Evolutionary conservation across 2,113 vertebrate genomes (phyloP), one percentile per base, ranked within the genome.

Genomic region (Rana temporaria): DNA sequence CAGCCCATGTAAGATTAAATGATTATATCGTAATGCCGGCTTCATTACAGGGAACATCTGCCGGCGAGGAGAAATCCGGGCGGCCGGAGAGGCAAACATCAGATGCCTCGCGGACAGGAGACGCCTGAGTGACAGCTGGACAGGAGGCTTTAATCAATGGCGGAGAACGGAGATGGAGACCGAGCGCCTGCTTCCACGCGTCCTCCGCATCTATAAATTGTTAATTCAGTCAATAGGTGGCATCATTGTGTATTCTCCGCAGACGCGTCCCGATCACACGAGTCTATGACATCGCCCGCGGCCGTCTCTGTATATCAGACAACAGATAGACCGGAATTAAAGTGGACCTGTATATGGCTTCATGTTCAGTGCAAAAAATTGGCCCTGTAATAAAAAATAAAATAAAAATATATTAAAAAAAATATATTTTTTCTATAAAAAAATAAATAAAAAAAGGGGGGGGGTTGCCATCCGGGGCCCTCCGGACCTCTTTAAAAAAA

Each of bases 1-100:
- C 88, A 82, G 84, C 85, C 86, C 83, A 68, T 12, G 81, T 86
- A 84, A 89, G 86, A 89, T 89, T 90, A 91, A 91, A 87, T 90
- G 87, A 88, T 86, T 86, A 85, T 87, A 79, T 86, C 56, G 26
- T 0, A 26, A 68, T 84, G 84, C 88, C 84, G 85, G 84, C 84
- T 88, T 82, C 79, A 81, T 86, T 86, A 87, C 84, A 82, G 78
- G 84, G 86, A 85, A 85, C 67, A 67, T 60, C 87, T 88, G 85
- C 84, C 85, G 85, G 64, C 60, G 59, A 53, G 81, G 78, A 72
- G 80, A 42, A 81, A 78, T 81, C 75, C 66, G 62, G 85, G 86
- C 84, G 85, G 85, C 74, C 78, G 86, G 6, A 0, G 34, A 38
- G 34, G 64, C 42, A 48, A 84, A 82, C 87, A 69, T 48, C 86